A percentile compares a stretch with the other conserved stretches of the same genome.
These are phyloP conservation scores for Ceratoteleas bidentatus DNA, from an alignment of 1,140 invertebrate species.

Conservation along the genomic window DNA sequence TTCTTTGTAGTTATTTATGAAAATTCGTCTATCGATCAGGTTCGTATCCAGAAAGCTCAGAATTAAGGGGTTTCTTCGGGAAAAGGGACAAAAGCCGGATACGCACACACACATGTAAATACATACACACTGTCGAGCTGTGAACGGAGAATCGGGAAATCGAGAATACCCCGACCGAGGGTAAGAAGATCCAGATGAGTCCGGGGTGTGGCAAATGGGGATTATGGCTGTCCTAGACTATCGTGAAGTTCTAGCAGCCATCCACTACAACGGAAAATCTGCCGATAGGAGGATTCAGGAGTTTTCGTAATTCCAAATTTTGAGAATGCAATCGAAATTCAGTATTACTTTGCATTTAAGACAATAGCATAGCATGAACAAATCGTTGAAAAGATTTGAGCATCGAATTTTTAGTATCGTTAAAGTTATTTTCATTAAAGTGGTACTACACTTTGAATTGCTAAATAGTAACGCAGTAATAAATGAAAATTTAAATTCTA, in stretches of 20 bases:
- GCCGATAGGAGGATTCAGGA: constrained; percentile 30
- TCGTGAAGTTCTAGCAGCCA: constrained; percentile 66
- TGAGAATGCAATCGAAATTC: too few species aligned
- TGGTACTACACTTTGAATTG: too few species aligned
- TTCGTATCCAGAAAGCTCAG: constrained; percentile 52
- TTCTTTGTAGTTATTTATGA: constrained; percentile 47
- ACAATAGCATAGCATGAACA: background rate
- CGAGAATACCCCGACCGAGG: constrained; percentile 53
- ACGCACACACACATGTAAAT: background rate
- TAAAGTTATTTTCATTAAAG: too few species aligned
- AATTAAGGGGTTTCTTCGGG: constrained; percentile 49
- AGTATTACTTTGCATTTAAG: too few species aligned
- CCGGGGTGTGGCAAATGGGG: constrained; percentile 72
- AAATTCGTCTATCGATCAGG: constrained; percentile 65
- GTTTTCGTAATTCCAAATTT: constrained; percentile 45
- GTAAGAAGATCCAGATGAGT: constrained; percentile 67
- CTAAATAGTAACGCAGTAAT: too few species aligned
- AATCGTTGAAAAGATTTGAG: background rate
- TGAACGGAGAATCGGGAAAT: constrained; percentile 56
- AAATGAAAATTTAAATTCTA: too few species aligned
- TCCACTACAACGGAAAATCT: constrained; percentile 66
- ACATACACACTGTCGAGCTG: constrained; percentile 34
- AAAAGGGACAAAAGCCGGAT: constrained; percentile 66
- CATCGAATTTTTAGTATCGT: too few species aligned
- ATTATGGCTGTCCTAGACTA: constrained; percentile 73